A percentile compares a stretch with the other conserved stretches of the same genome.
Evolutionary conservation across 64 coral and sea anemone species (phyloP).

Genomic region (Montipora foliosa): DNA sequence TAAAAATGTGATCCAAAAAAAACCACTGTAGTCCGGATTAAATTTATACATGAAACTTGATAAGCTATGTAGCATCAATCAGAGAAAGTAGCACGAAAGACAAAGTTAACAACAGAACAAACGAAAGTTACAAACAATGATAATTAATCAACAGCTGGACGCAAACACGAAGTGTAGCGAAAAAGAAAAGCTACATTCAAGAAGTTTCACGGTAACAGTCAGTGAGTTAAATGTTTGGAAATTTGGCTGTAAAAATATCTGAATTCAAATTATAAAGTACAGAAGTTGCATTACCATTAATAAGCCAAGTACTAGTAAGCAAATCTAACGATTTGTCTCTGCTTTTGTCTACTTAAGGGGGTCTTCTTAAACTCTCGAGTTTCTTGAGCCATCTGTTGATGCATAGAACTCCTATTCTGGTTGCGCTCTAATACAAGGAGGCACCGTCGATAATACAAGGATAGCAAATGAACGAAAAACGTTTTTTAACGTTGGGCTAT

Average conservation of each 20-base stretch:
- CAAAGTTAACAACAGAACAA: too few relatives aligned
- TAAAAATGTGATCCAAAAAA: too few relatives aligned
- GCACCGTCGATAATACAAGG: not conserved
- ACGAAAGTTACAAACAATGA: too few relatives aligned
- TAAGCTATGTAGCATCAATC: too few relatives aligned
- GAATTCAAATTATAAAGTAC: not conserved
- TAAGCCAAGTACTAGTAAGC: not conserved
- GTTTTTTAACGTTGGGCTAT: not conserved
- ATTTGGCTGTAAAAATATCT: not conserved
- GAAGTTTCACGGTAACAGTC: not conserved
- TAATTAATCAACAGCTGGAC: too few relatives aligned
- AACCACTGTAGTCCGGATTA: too few relatives aligned
- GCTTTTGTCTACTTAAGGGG: not conserved
- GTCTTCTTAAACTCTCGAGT: too few relatives aligned
- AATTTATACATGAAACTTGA: too few relatives aligned
- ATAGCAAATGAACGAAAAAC: not conserved
- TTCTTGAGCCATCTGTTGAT: too few relatives aligned
- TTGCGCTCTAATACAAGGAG: not conserved
- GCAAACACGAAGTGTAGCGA: too few relatives aligned
- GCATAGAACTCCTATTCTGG: not conserved
- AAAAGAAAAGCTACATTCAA: too few relatives aligned
- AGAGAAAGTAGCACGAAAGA: too few relatives aligned
- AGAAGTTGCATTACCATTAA: not conserved
- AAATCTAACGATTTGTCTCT: not conserved
- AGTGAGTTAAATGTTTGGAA: not conserved